A percentile compares a stretch with the other conserved stretches of the same genome.
These are phyloP conservation scores for Lucilia sericata DNA, from an alignment of 1,140 invertebrate species.

Conservation along the genomic window DNA sequence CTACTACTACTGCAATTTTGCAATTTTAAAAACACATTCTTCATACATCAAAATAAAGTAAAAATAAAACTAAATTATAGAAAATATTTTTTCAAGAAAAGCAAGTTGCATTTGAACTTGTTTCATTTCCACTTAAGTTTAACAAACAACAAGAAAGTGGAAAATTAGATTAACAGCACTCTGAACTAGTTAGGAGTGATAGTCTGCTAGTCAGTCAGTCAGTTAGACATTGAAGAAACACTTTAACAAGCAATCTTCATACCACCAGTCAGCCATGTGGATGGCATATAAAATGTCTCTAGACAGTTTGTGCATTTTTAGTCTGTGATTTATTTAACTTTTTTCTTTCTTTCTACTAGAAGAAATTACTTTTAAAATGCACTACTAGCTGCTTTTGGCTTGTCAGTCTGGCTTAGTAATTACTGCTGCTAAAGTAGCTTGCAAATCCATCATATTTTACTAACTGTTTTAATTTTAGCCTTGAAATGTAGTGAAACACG, in stretches of 20 bases:
- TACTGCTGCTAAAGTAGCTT: background rate
- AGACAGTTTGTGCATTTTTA: background rate
- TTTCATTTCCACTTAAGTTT: slow-evolving; percentile 19
- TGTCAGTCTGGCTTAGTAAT: slow-evolving; percentile 7
- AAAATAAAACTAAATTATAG: background rate
- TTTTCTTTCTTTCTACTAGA: background rate
- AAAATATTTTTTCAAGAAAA: background rate
- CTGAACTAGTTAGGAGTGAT: background rate
- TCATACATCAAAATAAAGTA: background rate
- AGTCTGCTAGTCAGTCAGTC: background rate
- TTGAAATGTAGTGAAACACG: background rate
- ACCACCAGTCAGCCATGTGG: background rate
- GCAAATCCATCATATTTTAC: background rate
- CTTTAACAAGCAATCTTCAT: background rate
- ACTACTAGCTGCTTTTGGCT: background rate
- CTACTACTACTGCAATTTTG: too few relatives aligned
- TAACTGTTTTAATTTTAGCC: slow-evolving; percentile 3
- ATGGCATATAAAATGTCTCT: background rate
- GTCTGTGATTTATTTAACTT: too few relatives aligned
- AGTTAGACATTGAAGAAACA: background rate
- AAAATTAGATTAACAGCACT: slow-evolving; percentile 27
- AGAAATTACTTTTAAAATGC: background rate
- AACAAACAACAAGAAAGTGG: slow-evolving; percentile 29
- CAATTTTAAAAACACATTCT: too few relatives aligned
- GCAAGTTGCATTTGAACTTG: slow-evolving; percentile 9